Conservation (phyloP, 2,113 vertebrate species). For the Stercorarius parasiticus region DNA sequence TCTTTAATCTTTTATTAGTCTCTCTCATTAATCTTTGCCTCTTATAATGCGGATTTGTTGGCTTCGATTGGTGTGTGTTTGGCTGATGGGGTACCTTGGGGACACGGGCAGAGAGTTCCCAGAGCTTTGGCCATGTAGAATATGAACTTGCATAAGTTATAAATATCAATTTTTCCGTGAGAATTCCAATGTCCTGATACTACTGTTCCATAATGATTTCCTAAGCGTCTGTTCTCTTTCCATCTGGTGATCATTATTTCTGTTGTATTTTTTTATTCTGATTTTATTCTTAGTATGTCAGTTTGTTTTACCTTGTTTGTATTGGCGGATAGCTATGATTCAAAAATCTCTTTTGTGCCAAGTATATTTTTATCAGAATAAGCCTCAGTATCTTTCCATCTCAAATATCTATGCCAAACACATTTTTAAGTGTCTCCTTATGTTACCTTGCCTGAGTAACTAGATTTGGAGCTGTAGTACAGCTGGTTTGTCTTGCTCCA, state of each 20-base stretch:
- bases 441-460: constrained; percentile 7
- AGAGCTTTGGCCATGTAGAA: background rate
- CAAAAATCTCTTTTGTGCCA: constrained; percentile 25
- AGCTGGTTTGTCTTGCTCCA: background rate
- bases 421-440: background rate
- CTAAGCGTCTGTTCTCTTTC: background rate
- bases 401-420: constrained; percentile 1
- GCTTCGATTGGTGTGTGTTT: background rate
- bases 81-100: background rate
- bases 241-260: background rate
- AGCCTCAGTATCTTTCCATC: constrained; percentile 1
- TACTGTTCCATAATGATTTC: background rate
- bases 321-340: constrained; percentile 5
- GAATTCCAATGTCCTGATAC: background rate
- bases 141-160: background rate
- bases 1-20: background rate
- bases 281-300: background rate
- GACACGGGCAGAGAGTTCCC: background rate
- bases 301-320: constrained; percentile 1
- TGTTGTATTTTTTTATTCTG: background rate
- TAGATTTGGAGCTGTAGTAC: constrained; percentile 9
- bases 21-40: background rate
- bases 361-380: constrained; percentile 42
- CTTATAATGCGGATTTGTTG: background rate
- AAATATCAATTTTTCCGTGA: background rate